A percentile compares a stretch with the other conserved stretches of the same genome.
Evolutionary conservation across 2,113 vertebrate species (phyloP).

Genomic region (Sula dactylatra): DNA sequence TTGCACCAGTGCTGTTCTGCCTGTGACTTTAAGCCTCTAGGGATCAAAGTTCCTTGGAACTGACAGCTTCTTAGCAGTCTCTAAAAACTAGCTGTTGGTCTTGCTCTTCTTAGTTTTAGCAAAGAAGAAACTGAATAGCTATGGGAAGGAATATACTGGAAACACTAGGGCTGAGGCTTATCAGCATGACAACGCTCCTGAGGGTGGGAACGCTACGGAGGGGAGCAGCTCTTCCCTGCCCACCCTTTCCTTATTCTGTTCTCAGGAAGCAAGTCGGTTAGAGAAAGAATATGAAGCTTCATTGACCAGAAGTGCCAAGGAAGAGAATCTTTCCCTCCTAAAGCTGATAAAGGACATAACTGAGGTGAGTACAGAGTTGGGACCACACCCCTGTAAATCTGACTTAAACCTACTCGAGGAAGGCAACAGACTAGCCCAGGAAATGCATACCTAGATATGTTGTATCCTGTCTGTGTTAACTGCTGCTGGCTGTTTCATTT

Average conservation of each 20-base stretch:
- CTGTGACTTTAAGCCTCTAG: not conserved
- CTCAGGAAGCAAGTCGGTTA: conserved; percentile 65
- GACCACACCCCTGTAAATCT: not conserved
- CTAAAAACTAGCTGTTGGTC: not conserved
- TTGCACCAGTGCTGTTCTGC: not conserved
- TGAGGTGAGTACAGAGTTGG: conserved; percentile 44
- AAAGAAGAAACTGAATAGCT: not conserved
- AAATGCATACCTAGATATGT: not conserved
- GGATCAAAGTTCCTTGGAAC: not conserved
- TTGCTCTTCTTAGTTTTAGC: not conserved
- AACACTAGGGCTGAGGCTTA: not conserved
- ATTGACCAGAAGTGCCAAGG: conserved; percentile 51
- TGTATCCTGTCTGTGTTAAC: not conserved
- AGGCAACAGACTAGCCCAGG: not conserved
- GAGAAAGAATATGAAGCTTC: conserved; percentile 66
- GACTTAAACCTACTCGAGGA: not conserved
- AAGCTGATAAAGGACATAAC: conserved; percentile 70
- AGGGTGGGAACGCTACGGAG: not conserved
- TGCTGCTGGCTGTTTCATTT: not conserved
- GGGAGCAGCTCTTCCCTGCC: not conserved
- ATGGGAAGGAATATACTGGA: not conserved
- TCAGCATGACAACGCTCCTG: not conserved
- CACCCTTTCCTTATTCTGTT: not conserved
- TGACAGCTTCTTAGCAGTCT: not conserved
- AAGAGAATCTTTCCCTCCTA: conserved; percentile 71